Evolutionary conservation across 1,140 invertebrate species (phyloP).

Genomic region (Plectus sambesii): DNA sequence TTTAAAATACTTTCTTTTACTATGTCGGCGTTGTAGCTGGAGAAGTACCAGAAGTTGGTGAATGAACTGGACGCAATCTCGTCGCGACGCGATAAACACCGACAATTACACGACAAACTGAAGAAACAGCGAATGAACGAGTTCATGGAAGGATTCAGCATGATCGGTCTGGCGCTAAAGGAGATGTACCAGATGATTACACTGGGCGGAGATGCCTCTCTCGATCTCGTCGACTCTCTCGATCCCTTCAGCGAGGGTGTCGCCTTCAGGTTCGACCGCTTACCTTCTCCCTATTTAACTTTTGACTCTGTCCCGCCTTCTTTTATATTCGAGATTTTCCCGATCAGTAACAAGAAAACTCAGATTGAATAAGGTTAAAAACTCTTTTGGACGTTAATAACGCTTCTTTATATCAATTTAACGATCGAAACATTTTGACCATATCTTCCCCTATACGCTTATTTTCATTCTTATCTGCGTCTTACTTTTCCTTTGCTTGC

Average conservation of each 20-base stretch:
- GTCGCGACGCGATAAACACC: constrained; percentile 61
- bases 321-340: too few species aligned
- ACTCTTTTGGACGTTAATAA: too few species aligned
- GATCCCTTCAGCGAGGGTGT: constrained; percentile 91
- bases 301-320: too few species aligned
- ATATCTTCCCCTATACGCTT: too few species aligned
- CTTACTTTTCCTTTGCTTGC: too few species aligned
- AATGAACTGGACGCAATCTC: constrained; percentile 72
- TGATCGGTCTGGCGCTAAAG: constrained; percentile 81
- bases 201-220: constrained; percentile 80
- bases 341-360: too few species aligned
- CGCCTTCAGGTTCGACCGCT: constrained; percentile 67
- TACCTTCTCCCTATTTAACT: too few species aligned
- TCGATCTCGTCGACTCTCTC: constrained; percentile 79
- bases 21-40: too few species aligned
- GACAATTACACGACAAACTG: constrained; percentile 60
- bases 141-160: constrained; percentile 74
- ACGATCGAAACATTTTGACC: too few species aligned
- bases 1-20: constrained; percentile 24
- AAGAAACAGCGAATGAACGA: constrained; percentile 61
- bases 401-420: too few species aligned
- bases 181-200: constrained; percentile 96
- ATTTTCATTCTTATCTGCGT: too few species aligned
- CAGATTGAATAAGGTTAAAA: too few species aligned
- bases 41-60: constrained; percentile 62